Conservation (phyloP, 2,797 vertebrate species). For the Erpetoichthys calabaricus region DNA sequence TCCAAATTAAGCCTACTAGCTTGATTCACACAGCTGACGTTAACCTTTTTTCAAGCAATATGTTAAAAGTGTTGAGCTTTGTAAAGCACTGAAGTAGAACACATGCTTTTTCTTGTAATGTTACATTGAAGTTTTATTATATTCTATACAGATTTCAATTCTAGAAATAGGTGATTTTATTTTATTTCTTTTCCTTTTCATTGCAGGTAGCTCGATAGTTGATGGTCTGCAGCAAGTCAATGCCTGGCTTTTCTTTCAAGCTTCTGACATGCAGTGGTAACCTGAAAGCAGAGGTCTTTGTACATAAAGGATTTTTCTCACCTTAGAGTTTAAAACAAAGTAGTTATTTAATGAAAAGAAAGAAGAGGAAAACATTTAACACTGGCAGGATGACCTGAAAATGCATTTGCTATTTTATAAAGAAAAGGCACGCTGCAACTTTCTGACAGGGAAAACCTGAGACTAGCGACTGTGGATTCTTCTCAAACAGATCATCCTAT, state of each 20-base stretch:
- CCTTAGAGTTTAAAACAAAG: background rate
- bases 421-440: too few species aligned
- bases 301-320: conserved; percentile 9
- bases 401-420: too few species aligned
- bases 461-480: too few species aligned
- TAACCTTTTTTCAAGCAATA: too few species aligned
- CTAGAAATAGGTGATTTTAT: too few species aligned
- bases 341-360: background rate
- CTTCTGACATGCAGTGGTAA: background rate
- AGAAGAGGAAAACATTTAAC: background rate
- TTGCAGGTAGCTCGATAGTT: conserved; percentile 52
- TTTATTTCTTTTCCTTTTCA: conserved; percentile 27
- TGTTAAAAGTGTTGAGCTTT: too few species aligned
- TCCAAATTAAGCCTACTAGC: background rate
- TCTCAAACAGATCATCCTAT: too few species aligned
- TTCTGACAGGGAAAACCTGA: too few species aligned
- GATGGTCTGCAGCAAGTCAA: conserved; percentile 19
- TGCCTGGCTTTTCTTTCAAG: background rate
- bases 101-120: conserved; percentile 29
- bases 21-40: background rate
- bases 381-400: too few species aligned
- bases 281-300: conserved; percentile 1
- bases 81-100: conserved; percentile 28
- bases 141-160: too few species aligned
- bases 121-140: conserved; percentile 12